Evolutionary conservation across 2,113 vertebrate species (phyloP).

Genomic region (Rafetus swinhoei): DNA sequence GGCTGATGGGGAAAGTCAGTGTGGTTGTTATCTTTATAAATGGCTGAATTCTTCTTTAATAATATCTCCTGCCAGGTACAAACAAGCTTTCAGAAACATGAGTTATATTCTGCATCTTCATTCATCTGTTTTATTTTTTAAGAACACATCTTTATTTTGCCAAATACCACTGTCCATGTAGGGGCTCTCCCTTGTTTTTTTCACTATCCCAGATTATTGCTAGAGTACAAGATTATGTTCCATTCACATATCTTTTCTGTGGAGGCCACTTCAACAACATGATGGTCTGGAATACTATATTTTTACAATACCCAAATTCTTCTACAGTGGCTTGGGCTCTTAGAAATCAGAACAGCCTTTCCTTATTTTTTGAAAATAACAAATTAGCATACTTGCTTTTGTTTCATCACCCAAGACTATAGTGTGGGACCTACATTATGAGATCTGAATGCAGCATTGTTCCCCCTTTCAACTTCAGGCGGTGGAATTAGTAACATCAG

Average conservation of each 20-base stretch:
- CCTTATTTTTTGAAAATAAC: slow-evolving; percentile 9
- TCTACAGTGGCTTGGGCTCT: neutral
- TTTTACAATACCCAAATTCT: neutral
- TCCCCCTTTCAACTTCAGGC: neutral
- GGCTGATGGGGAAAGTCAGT: neutral
- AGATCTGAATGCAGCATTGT: neutral
- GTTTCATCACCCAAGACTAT: neutral
- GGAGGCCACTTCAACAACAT: neutral
- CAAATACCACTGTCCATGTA: neutral
- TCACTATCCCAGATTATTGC: neutral
- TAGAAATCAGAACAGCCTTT: neutral
- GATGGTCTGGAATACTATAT: neutral
- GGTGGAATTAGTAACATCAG: neutral
- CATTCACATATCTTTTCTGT: neutral
- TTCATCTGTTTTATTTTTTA: neutral
- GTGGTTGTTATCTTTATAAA: neutral
- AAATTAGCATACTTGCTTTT: neutral
- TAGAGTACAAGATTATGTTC: neutral
- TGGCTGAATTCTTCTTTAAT: neutral
- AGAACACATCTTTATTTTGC: neutral
- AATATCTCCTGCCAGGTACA: neutral
- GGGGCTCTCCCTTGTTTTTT: neutral
- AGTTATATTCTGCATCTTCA: neutral
- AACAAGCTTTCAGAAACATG: neutral
- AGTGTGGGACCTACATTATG: neutral